phyloP scores from a whole-genome alignment of 2,888 invertebrate species.

The Scrobipalpa atriplicella region DNA sequence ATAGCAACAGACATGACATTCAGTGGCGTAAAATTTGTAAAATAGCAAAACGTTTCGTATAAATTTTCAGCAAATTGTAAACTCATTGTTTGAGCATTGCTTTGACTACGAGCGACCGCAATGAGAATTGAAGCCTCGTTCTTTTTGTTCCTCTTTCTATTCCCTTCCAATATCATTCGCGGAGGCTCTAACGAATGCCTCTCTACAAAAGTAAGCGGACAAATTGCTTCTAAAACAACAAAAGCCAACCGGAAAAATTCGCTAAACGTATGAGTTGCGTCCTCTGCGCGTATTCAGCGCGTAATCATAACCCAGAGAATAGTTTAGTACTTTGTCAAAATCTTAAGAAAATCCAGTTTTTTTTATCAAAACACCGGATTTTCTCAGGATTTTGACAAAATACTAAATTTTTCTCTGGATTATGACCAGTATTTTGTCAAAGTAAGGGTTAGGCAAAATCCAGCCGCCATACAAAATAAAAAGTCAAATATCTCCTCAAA shows the following conservation, averaged over 20 bases:
- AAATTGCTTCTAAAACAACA: constrained; percentile 84
- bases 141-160: constrained; percentile 61
- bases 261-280: too few species aligned
- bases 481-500: too few species aligned
- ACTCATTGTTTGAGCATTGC: constrained; percentile 17
- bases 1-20: neutral
- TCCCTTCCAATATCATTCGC: constrained; percentile 73
- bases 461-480: too few species aligned
- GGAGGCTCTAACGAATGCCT: constrained; percentile 76
- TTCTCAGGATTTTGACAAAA: too few species aligned
- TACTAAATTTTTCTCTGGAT: too few species aligned
- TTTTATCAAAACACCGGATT: too few species aligned
- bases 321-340: too few species aligned
- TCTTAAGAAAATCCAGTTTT: too few species aligned
- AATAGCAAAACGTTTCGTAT: neutral
- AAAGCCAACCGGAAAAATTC: constrained; percentile 83
- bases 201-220: constrained; percentile 80
- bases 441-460: too few species aligned
- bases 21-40: constrained; percentile 5
- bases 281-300: too few species aligned
- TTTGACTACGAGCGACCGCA: constrained; percentile 11
- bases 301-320: too few species aligned
- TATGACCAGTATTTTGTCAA: too few species aligned
- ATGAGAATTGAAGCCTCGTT: constrained; percentile 14
- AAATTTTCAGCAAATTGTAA: constrained; percentile 18